A percentile compares a stretch with the other conserved stretches of the same genome.
Evolutionary conservation across 2,797 vertebrate genomes (phyloP).

Genomic region (Megaceryle alcyon): DNA sequence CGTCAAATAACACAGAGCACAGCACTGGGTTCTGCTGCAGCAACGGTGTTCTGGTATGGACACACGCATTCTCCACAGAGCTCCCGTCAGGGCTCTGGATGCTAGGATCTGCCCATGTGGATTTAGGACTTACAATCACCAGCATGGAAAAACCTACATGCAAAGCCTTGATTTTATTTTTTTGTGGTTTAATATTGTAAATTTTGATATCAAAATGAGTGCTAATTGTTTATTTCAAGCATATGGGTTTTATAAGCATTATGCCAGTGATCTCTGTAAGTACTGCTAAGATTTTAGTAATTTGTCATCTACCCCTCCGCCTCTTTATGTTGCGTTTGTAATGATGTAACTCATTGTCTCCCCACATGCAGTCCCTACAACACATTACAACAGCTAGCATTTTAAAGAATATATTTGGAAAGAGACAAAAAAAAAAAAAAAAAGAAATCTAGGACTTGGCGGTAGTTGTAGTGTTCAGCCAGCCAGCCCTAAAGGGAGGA

Average conservation of each 20-base stretch:
- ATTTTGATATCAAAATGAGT: not conserved
- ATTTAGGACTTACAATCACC: not conserved
- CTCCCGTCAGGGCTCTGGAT: not conserved
- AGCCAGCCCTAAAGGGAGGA: conserved; percentile 31
- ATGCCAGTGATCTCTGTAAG: not conserved
- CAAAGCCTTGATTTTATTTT: not conserved
- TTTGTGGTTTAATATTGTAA: not conserved
- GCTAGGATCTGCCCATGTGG: accelerated
- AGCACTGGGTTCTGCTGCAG: not conserved
- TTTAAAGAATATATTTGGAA: not conserved
- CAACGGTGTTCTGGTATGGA: not conserved
- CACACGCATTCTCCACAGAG: accelerated
- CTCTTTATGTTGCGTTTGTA: conserved; percentile 7
- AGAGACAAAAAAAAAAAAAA: not conserved
- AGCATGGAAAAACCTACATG: not conserved
- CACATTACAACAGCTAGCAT: not conserved
- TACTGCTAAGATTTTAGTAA: not conserved
- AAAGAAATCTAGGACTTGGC: not conserved
- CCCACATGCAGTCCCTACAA: not conserved
- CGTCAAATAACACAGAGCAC: not conserved
- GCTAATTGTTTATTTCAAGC: not conserved
- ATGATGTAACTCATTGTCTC: conserved; percentile 1
- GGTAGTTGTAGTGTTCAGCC: not conserved
- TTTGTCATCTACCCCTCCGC: not conserved
- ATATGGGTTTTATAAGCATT: not conserved